phyloP scores from a whole-genome alignment of 2,888 invertebrate species.

The Phasia obesa region DNA sequence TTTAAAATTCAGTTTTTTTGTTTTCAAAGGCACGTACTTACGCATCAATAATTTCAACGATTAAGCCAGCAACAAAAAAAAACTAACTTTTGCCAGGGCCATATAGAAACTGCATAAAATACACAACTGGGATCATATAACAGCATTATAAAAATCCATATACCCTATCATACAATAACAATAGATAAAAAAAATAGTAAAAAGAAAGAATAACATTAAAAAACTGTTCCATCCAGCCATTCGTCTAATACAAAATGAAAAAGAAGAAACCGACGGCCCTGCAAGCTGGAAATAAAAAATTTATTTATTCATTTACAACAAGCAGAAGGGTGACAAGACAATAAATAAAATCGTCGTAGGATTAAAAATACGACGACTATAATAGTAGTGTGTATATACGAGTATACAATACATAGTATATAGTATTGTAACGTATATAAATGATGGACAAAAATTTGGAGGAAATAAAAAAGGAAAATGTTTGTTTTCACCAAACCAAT shows the following conservation, averaged over 20 bases:
- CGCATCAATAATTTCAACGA: slow-evolving; percentile 52
- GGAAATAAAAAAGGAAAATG: neutral
- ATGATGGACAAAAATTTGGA: neutral
- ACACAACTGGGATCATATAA: slow-evolving; percentile 60
- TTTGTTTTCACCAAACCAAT: slow-evolving; percentile 39
- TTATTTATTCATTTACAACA: neutral
- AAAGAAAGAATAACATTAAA: slow-evolving; percentile 59
- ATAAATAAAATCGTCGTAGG: slow-evolving; percentile 64
- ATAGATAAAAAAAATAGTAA: slow-evolving; percentile 31
- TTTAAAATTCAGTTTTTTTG: slow-evolving; percentile 46
- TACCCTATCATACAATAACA: slow-evolving; percentile 37
- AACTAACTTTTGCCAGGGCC: slow-evolving; percentile 44
- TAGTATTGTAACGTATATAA: slow-evolving; percentile 7
- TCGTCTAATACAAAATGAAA: slow-evolving; percentile 4
- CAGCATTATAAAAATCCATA: slow-evolving; percentile 36
- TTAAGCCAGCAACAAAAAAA: slow-evolving; percentile 19
- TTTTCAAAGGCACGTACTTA: slow-evolving; percentile 69
- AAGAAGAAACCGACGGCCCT: slow-evolving; percentile 48
- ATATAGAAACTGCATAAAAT: slow-evolving; percentile 35
- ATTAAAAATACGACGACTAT: slow-evolving; percentile 59
- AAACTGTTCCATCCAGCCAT: slow-evolving; percentile 55
- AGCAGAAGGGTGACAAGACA: slow-evolving; percentile 62
- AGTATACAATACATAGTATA: neutral
- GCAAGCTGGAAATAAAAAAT: slow-evolving; percentile 53
- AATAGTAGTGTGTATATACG: slow-evolving; percentile 2